Percentiles rank a stretch among this genome's conserved stretches.
These are phyloP conservation scores for Pyralis farinalis DNA, from an alignment of 2,888 invertebrate species.

Conservation along the genomic window DNA sequence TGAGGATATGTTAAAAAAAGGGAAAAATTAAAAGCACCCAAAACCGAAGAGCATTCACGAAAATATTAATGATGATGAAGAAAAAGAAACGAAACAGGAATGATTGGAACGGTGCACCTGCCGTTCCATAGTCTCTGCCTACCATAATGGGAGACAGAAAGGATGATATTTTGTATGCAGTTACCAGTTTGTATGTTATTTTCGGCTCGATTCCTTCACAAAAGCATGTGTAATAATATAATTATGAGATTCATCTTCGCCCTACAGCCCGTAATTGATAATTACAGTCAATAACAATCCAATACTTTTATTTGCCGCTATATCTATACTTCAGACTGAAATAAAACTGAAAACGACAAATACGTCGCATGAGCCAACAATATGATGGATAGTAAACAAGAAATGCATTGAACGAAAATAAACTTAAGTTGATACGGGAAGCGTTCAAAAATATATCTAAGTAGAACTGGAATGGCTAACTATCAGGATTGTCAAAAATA, in stretches of 20 bases:
- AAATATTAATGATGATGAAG: too few species aligned
- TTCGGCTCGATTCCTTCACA: background rate
- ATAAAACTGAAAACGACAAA: conserved; percentile 52
- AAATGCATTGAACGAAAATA: conserved; percentile 62
- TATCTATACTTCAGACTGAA: conserved; percentile 17
- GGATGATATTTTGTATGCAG: too few species aligned
- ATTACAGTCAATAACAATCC: background rate
- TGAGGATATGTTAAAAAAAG: too few species aligned
- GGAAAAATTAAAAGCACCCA: too few species aligned
- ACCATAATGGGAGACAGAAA: too few species aligned
- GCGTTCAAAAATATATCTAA: conserved; percentile 46
- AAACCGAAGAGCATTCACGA: too few species aligned
- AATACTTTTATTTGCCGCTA: background rate
- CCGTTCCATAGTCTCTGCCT: too few species aligned
- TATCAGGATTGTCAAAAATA: conserved; percentile 53
- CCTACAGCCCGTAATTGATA: background rate
- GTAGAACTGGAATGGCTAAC: conserved; percentile 34
- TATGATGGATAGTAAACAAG: conserved; percentile 68
- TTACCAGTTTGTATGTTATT: too few species aligned
- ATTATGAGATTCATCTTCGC: background rate
- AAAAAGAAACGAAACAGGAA: too few species aligned
- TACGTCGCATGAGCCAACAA: conserved; percentile 48
- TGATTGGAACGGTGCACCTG: too few species aligned
- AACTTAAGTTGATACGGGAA: conserved; percentile 46
- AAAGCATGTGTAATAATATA: background rate